Base-by-base conservation (phyloP, 2,113 vertebrate species). In the Hippocampus zosterae region DNA sequence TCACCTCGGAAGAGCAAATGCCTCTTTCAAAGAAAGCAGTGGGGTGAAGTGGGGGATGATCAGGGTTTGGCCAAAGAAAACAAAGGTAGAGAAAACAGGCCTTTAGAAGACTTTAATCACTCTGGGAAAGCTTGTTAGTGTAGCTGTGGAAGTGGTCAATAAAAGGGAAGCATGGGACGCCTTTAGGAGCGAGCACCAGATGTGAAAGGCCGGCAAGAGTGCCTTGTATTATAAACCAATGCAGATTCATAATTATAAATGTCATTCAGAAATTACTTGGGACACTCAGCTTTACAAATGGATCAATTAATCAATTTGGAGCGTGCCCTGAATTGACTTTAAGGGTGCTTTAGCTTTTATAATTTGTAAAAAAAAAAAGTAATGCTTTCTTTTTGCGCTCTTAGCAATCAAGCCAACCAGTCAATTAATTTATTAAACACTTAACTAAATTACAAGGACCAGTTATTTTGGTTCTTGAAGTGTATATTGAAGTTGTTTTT, bases 111-210 rank as follows among this genome's bases (percentile, higher is more conserved):
- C 70, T 71, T 68, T 70, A 71, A 75, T 70, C 76, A 62, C 63
- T 27, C 25, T 5, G 62, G 53, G 81, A 57, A 66, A 55, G 42
- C 48, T 71, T 88, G 73, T 84, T 87, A 70, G 82, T 82, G 72
- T 76, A 81, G 81, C 80, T 83, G 79, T 83, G 73, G 63, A 78
- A 67, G 80, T 81, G 66, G 75, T 84, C 76, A 69, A 27, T 64
- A 72, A 80, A 52, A 80, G 82, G 69, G 18, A 64, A 79, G 68
- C 55, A 12, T 56, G 40, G 67, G 42, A 59, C 21, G 33, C 70
- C 62, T 68, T 65, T 19, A 64, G 56, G 5, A 29, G 76, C 70
- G 5, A 29, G 76, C 70, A 70, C 50, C 78, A 80, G 25, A 82
- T 76, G 73, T 67, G 53, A 81, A 48, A 59, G 65, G 50, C 37